Conservation (phyloP, 2,888 invertebrate genomes). For the Agapostemon virescens region DNA sequence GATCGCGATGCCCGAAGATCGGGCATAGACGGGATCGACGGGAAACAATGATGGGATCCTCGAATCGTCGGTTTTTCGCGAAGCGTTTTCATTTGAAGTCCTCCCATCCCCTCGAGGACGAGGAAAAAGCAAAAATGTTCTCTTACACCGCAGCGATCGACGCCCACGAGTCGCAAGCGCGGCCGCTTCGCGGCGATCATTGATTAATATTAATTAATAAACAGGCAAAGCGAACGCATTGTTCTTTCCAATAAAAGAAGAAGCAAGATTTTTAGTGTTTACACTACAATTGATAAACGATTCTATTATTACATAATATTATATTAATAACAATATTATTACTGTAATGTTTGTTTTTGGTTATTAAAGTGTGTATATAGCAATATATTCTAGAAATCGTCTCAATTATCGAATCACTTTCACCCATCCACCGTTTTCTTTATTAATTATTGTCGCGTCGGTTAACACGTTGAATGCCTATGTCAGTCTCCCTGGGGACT, state of each 20-base stretch:
- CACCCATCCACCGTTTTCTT: background rate
- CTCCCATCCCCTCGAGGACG: background rate
- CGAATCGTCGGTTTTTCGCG: slow-evolving; percentile 26
- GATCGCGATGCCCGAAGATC: slow-evolving; percentile 36
- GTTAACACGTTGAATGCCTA: too few species aligned
- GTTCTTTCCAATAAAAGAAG: slow-evolving; percentile 72
- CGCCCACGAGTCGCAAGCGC: slow-evolving; percentile 51
- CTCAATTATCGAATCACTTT: slow-evolving; percentile 46
- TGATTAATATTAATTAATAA: slow-evolving; percentile 74
- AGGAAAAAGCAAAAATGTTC: background rate
- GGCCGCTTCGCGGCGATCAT: slow-evolving; percentile 69
- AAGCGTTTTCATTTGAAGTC: slow-evolving; percentile 30
- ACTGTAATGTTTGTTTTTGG: slow-evolving; percentile 80
- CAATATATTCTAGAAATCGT: slow-evolving; percentile 74
- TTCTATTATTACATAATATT: slow-evolving; percentile 79
- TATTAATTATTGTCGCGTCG: background rate
- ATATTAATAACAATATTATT: slow-evolving; percentile 78
- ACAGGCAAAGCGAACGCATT: slow-evolving; percentile 70
- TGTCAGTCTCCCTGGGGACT: too few species aligned
- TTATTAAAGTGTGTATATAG: slow-evolving; percentile 81
- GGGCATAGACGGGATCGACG: slow-evolving; percentile 15
- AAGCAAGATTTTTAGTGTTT: slow-evolving; percentile 79
- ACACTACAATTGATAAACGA: slow-evolving; percentile 79
- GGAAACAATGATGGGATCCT: slow-evolving; percentile 18
- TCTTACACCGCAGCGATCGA: slow-evolving; percentile 42